Evolutionary conservation across 2,888 invertebrate genomes (phyloP).

Genomic region (Morpho deidamia): DNA sequence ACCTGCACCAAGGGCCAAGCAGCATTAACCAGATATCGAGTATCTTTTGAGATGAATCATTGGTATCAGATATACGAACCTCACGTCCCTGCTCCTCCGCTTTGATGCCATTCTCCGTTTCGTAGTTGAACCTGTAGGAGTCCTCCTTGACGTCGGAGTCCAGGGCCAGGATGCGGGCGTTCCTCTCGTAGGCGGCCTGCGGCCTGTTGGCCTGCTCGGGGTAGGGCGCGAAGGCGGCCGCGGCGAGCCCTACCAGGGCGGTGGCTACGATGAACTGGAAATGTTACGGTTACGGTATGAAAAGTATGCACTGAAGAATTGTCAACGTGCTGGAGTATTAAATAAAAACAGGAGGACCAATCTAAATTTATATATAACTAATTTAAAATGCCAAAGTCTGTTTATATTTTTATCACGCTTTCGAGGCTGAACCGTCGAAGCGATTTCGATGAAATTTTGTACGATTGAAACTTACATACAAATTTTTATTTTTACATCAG

Average conservation of each 20-base stretch:
- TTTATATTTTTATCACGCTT: no score
- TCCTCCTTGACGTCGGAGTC: slow-evolving; percentile 67
- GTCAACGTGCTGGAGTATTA: no score
- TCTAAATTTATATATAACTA: no score
- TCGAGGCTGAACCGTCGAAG: no score
- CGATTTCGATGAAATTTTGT: no score
- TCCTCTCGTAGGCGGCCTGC: slow-evolving; percentile 57
- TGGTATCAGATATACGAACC: slow-evolving; percentile 36
- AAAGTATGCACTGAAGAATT: no score
- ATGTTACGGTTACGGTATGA: not conserved
- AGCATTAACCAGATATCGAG: not conserved
- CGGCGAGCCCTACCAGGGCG: slow-evolving; percentile 53
- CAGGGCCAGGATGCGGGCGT: slow-evolving; percentile 56
- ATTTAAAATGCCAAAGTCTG: no score
- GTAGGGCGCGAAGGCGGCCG: slow-evolving; percentile 50
- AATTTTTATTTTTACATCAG: no score
- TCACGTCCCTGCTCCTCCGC: slow-evolving; percentile 68
- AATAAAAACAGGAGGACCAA: no score
- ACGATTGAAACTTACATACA: no score
- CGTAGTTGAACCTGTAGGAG: slow-evolving; percentile 67
- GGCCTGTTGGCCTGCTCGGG: slow-evolving; percentile 61
- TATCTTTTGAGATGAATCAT: not conserved
- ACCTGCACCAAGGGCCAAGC: no score
- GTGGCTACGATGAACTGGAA: slow-evolving; percentile 56
- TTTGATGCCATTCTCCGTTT: slow-evolving; percentile 71